phyloP scores from a whole-genome alignment of 2,113 vertebrate genomes.

The Perccottus glenii region DNA sequence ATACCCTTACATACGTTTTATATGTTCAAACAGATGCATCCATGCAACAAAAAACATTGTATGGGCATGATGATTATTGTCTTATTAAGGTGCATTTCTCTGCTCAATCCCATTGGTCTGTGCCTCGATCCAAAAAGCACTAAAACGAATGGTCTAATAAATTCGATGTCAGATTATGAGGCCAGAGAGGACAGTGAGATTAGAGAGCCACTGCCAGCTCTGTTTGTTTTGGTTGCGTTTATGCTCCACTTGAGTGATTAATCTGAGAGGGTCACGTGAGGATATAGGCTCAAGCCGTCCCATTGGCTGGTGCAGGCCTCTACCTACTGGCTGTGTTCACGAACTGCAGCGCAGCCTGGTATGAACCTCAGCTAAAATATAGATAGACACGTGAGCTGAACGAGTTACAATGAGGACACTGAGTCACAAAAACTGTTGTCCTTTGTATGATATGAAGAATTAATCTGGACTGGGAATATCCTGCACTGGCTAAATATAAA shows the following conservation, averaged over 20 bases:
- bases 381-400: not conserved
- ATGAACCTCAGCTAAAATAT: not conserved
- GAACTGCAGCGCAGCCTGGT: slow-evolving; percentile 41
- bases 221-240: slow-evolving; percentile 54
- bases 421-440: not conserved
- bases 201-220: slow-evolving; percentile 41
- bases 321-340: slow-evolving; percentile 37
- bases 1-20: slow-evolving; percentile 12
- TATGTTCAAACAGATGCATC: not conserved
- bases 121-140: slow-evolving; percentile 6
- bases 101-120: slow-evolving; percentile 8
- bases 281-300: not conserved
- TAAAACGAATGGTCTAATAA: slow-evolving; percentile 37
- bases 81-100: slow-evolving; percentile 2
- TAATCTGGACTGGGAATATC: not conserved
- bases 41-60: not conserved
- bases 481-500: not conserved
- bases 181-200: slow-evolving; percentile 42
- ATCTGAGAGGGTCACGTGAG: slow-evolving; percentile 47
- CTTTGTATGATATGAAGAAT: not conserved
- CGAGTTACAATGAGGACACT: slow-evolving; percentile 1
- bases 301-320: slow-evolving; percentile 41
- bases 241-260: slow-evolving; percentile 55
- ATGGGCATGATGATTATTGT: not conserved
- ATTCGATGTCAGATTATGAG: slow-evolving; percentile 48